Evolutionary conservation across 2,888 invertebrate species (phyloP).

Genomic region (Aromia moschata): DNA sequence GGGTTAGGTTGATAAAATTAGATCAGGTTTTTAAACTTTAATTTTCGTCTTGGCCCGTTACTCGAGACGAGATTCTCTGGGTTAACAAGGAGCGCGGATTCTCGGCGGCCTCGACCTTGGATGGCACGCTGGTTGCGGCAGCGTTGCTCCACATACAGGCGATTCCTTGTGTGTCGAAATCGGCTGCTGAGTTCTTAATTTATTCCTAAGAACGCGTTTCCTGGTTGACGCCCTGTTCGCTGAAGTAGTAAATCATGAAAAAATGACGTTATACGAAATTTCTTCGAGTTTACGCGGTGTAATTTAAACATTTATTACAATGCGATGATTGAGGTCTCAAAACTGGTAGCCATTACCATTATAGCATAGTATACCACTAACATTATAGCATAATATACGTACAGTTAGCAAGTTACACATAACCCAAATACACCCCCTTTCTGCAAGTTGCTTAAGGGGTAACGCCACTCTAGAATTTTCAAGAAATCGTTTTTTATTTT

Average conservation of each 20-base stretch:
- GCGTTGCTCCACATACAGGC: slow-evolving; percentile 9
- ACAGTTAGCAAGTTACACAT: too few species aligned
- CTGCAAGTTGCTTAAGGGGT: too few species aligned
- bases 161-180: slow-evolving; percentile 12
- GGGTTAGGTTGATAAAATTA: background rate
- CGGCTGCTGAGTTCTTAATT: slow-evolving; percentile 2
- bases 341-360: too few species aligned
- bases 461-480: too few species aligned
- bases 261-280: background rate
- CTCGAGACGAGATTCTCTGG: background rate
- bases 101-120: slow-evolving; percentile 14
- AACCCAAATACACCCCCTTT: too few species aligned
- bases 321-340: too few species aligned
- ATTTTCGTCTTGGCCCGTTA: background rate
- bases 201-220: slow-evolving; percentile 1
- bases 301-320: too few species aligned
- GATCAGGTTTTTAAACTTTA: background rate
- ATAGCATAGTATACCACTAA: too few species aligned
- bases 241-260: background rate
- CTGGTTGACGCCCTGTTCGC: slow-evolving; percentile 16
- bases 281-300: too few species aligned
- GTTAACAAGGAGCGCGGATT: slow-evolving; percentile 2
- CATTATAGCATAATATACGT: too few species aligned
- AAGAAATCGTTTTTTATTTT: too few species aligned
- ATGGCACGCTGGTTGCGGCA: background rate